Percentiles rank a stretch among this genome's conserved stretches.
These are phyloP conservation scores for Todus mexicanus DNA, from an alignment of 2,797 vertebrate genomes.

Conservation along the genomic window DNA sequence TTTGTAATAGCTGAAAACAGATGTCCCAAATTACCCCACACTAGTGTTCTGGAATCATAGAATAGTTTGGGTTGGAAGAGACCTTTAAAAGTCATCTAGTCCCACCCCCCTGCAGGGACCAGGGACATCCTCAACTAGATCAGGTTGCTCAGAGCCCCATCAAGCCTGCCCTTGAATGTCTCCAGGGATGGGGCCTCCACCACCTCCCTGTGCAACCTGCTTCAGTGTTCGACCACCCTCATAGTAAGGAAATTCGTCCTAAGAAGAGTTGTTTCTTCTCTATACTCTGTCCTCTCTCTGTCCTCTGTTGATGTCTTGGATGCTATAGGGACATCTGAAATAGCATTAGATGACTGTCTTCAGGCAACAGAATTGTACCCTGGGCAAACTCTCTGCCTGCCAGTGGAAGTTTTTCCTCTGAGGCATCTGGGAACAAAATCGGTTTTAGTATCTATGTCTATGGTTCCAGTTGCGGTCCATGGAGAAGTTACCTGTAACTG, in stretches of 20 bases:
- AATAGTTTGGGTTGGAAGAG: no score
- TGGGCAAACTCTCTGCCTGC: neutral
- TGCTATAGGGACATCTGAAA: neutral
- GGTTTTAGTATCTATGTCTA: neutral
- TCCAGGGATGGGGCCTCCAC: no score
- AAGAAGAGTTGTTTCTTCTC: neutral
- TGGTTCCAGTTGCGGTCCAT: rapidly evolving
- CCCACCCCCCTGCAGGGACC: no score
- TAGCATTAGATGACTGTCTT: neutral
- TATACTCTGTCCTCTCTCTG: no score
- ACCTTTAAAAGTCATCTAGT: no score
- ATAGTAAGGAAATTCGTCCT: no score
- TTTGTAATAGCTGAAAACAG: neutral
- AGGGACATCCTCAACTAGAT: no score
- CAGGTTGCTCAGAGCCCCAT: no score
- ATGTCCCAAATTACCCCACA: neutral
- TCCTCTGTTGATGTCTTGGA: neutral
- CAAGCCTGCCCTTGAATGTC: no score
- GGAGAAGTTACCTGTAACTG: neutral
- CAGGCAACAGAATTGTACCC: neutral
- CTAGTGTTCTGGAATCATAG: no score
- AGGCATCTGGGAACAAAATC: neutral
- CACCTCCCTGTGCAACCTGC: no score
- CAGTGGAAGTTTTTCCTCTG: neutral
- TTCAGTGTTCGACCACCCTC: no score